Evolutionary conservation across 1,140 invertebrate species (phyloP).

Genomic region (Rhopalosiphum padi): DNA sequence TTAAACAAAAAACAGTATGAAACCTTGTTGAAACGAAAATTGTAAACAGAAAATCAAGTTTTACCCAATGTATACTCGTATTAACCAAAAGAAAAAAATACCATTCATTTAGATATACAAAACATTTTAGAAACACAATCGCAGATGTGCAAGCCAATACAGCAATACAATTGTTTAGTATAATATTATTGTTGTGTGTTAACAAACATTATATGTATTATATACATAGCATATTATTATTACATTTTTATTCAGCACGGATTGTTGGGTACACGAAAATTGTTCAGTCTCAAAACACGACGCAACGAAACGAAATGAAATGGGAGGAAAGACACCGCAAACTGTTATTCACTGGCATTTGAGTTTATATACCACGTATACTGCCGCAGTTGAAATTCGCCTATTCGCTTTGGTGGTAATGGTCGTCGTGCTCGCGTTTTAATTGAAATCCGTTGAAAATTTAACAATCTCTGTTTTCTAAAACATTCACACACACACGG

Average conservation of each 20-base stretch:
- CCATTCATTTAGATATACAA: background rate
- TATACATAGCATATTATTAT: background rate
- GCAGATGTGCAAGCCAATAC: background rate
- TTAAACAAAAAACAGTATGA: background rate
- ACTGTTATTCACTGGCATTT: slow-evolving; percentile 29
- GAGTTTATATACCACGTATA: background rate
- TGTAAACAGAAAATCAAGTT: background rate
- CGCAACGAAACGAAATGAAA: background rate
- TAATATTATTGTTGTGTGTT: background rate
- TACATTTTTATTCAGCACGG: background rate
- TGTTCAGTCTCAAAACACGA: background rate
- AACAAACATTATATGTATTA: no score
- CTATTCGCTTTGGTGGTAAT: background rate
- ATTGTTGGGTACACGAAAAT: background rate
- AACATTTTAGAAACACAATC: no score
- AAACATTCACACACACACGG: no score
- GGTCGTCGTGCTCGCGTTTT: background rate
- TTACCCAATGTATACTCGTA: no score
- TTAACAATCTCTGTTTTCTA: slow-evolving; percentile 38
- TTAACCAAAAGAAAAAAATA: background rate
- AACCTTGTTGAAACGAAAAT: background rate
- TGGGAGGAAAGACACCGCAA: background rate
- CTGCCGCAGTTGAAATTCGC: background rate
- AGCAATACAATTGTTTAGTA: background rate
- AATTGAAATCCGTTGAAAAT: slow-evolving; percentile 31